Evolutionary conservation across 2,113 vertebrate genomes (phyloP), one percentile per base, ranked within the genome.

Genomic region (Trogon surrucura): DNA sequence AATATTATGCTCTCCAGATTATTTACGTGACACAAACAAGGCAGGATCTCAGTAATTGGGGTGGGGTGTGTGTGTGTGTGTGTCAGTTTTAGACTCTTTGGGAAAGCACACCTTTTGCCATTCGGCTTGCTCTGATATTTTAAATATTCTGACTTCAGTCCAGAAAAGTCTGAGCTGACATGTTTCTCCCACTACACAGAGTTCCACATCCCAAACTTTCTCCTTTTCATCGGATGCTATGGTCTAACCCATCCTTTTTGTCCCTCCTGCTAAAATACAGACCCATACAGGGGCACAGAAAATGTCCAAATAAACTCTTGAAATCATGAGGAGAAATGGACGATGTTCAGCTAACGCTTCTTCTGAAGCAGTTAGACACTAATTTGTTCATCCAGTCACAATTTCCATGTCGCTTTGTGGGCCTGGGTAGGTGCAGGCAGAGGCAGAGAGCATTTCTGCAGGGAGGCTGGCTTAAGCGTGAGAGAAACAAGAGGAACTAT

Each of bases 1-100:
- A 97, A 95, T 96, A 79, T 71, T 93, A 83, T 58, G 62, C 70
- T 96, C 51, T 91, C 56, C 57, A 91, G 84, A 80, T 95, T 93
- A 94, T 95, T 97, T 96, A 91, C 56, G 13, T 89, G 84, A 93
- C 87, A 95, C 48, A 7, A 30, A 48, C 82, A 89, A 85, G 41
- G 50, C 74, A 97, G 81, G 44, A 77, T 56, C 44, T 89, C 79
- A 73, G 45, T 41, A 47, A 86, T 74, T 41, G 3, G 14, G 3
- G 14, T 45, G 36, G 36, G 36, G 36, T 36, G 36, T n/a, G n/a
- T n/a, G n/a, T n/a, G n/a, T n/a, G n/a, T n/a, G n/a, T n/a, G n/a
- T 45, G 65, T 90, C 75, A 60, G 36, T 85, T 97, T 94, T 91
- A 80, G 71, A 81, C 30, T 61, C 66, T 78, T 82, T 62, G 50